Evolutionary conservation across 2,113 vertebrate genomes (phyloP).

Genomic region (Vimba vimba): DNA sequence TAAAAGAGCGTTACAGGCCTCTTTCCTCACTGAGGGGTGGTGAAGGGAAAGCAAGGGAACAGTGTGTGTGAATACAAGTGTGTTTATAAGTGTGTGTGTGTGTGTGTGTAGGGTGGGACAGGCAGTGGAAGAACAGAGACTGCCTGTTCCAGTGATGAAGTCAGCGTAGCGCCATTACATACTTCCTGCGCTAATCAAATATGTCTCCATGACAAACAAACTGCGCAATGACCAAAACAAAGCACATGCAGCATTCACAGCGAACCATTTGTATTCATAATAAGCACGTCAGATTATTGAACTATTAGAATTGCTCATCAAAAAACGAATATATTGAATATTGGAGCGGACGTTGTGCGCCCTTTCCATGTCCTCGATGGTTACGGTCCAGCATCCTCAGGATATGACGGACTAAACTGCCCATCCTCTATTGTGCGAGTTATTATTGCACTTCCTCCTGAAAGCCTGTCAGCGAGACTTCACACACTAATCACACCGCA

Average conservation of each 20-base stretch:
- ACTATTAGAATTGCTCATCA: not conserved
- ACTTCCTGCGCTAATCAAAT: slow-evolving; percentile 67
- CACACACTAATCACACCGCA: slow-evolving; percentile 43
- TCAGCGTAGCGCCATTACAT: slow-evolving; percentile 67
- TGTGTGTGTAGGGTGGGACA: slow-evolving; percentile 70
- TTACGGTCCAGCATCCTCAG: not conserved
- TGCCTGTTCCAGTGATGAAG: slow-evolving; percentile 77
- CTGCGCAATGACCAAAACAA: not conserved
- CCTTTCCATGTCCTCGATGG: not conserved
- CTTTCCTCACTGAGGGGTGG: slow-evolving; percentile 44
- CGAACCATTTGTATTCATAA: not conserved
- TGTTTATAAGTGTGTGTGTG: slow-evolving; percentile 32
- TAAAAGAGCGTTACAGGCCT: slow-evolving; percentile 13
- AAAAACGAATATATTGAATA: not conserved
- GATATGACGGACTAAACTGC: slow-evolving; percentile 3
- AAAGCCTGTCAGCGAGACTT: not conserved
- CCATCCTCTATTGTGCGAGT: slow-evolving; percentile 12
- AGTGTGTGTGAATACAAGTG: slow-evolving; percentile 34
- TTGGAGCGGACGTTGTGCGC: no score
- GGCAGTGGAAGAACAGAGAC: slow-evolving; percentile 75
- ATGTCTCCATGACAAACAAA: slow-evolving; percentile 37
- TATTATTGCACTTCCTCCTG: slow-evolving; percentile 23
- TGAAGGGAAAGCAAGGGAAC: slow-evolving; percentile 36
- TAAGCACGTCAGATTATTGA: not conserved
- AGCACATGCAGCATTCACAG: not conserved